A percentile compares a stretch with the other conserved stretches of the same genome.
phyloP scores from a whole-genome alignment of 2,888 invertebrate genomes.

The Rhamphomyia laevipes region DNA sequence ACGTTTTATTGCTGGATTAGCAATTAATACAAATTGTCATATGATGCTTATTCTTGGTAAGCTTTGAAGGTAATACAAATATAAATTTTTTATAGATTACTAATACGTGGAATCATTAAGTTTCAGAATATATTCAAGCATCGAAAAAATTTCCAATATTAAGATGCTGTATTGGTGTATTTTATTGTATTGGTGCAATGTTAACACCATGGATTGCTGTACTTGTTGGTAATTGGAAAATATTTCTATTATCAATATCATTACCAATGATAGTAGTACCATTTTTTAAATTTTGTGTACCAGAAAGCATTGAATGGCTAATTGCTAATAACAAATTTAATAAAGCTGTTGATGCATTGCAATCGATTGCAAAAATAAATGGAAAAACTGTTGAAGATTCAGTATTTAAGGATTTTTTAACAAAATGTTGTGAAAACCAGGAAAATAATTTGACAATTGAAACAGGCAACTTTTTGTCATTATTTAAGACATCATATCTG shows the following conservation, averaged over 20 bases:
- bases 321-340: conserved; percentile 38
- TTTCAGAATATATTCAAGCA: conserved; percentile 42
- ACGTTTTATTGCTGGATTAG: conserved; percentile 46
- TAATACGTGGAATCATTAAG: conserved; percentile 20
- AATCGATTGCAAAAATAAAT: conserved; percentile 43
- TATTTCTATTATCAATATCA: conserved; percentile 35
- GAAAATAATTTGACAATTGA: conserved; percentile 18
- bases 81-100: no score
- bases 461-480: conserved; percentile 36
- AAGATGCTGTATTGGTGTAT: conserved; percentile 41
- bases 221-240: conserved; percentile 34
- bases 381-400: conserved; percentile 34
- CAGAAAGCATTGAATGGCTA: conserved; percentile 44
- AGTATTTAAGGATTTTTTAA: conserved; percentile 34
- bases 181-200: conserved; percentile 40
- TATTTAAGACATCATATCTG: conserved; percentile 42
- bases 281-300: conserved; percentile 35
- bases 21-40: conserved; percentile 45
- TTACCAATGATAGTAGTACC: conserved; percentile 33
- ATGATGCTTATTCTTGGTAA: conserved; percentile 49
- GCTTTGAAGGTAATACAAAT: conserved; percentile 5
- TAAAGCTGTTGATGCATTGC: conserved; percentile 40
- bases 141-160: conserved; percentile 39
- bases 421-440: conserved; percentile 25
- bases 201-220: conserved; percentile 35